Evolutionary conservation across 2,113 vertebrate genomes (phyloP), one percentile per base, ranked within the genome.

Genomic region (Struthio camelus): DNA sequence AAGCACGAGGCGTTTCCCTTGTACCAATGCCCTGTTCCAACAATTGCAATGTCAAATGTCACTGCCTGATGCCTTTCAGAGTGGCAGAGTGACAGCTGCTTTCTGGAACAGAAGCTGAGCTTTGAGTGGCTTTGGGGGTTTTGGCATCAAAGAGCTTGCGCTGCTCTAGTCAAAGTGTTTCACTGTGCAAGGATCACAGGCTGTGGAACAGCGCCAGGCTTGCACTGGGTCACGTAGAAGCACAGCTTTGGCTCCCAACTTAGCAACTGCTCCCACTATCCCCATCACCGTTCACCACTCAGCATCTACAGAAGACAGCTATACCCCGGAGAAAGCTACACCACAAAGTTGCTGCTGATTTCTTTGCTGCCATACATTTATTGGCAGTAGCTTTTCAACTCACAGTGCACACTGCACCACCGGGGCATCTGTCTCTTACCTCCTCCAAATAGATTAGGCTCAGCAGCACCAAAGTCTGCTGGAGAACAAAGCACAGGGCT

Each of bases 41-140:
- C 4, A 59, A 17, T 79, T 32, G 78, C 3, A 46, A 51, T 27
- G 53, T 48, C 1, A 6, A 56, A 48, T 14, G 62, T 28, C 19
- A 53, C 86, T 78, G 86, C 77, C 88, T 80, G 86, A 10, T 58
- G 80, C 85, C 94, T 90, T 56, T 28, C 77, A 42, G 94, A 75
- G 84, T 42, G 78, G 89, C 84, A 69, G 34, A 93, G 61, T n/a
- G 66, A 96, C 93, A 96, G 96, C 96, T 93, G 96, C 92, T 97
- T 80, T 44, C 71, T 81, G 94, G 40, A 93, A 89, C 89, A 90
- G 80, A 85, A 85, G 71, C 78, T 0, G 65, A 89, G 92, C 85
- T 85, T 79, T 36, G 83, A 93, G 83, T 10, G 0, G 96, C 94
- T 94, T 48, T 70, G 40, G 75, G 50, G 50, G 9, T 2, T 67